Conservation (phyloP, 2,888 invertebrate genomes). For the Spodoptera picta region DNA sequence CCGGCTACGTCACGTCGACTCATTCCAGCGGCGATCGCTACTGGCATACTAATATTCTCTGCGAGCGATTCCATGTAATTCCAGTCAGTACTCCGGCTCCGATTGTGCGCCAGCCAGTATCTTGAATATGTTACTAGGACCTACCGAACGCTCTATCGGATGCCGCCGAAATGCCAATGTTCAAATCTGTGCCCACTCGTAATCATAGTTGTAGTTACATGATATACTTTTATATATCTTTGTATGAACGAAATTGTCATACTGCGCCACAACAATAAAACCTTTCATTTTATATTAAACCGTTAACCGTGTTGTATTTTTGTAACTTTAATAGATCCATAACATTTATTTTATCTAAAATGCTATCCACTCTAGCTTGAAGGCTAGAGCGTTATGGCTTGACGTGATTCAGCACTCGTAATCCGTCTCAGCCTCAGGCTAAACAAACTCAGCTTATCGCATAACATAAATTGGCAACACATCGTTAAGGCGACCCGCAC, state of each 20-base stretch:
- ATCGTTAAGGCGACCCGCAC: constrained; percentile 86
- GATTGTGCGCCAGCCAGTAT: constrained; percentile 78
- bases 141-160: constrained; percentile 24
- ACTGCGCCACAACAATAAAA: too few relatives aligned
- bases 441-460: constrained; percentile 88
- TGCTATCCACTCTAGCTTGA: constrained; percentile 52
- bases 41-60: constrained; percentile 85
- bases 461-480: constrained; percentile 87
- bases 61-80: constrained; percentile 84
- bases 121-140: constrained; percentile 80
- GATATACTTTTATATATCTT: neutral
- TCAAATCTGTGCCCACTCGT: constrained; percentile 28
- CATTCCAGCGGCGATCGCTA: constrained; percentile 83
- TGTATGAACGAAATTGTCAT: too few relatives aligned
- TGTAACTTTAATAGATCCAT: constrained; percentile 35
- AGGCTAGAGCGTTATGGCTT: constrained; percentile 67
- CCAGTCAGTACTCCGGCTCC: constrained; percentile 76
- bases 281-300: constrained; percentile 11
- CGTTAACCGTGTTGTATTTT: constrained; percentile 28
- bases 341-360: constrained; percentile 59
- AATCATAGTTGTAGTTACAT: constrained; percentile 5
- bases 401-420: constrained; percentile 75
- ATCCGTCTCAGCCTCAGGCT: constrained; percentile 78
- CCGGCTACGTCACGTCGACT: constrained; percentile 80
- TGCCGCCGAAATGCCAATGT: constrained; percentile 42